Conservation (phyloP, 2,888 invertebrate species). For the Branchellion lobata region DNA sequence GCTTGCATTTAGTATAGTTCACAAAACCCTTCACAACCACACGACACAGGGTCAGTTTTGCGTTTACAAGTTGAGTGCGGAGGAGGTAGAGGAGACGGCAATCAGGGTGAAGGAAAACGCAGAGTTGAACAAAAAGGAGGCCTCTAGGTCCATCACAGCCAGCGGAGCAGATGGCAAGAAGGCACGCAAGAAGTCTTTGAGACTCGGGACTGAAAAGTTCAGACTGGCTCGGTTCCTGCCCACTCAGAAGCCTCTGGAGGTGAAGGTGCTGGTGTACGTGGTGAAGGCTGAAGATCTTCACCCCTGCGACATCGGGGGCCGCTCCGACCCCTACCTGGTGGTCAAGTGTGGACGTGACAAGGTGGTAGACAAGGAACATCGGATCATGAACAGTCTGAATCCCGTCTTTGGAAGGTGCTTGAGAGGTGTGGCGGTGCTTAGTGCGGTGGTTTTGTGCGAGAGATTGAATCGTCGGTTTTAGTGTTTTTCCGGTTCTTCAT, state of each 20-base stretch:
- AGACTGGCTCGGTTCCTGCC: conserved; percentile 48
- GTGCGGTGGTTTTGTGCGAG: too few relatives aligned
- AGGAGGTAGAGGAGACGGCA: conserved; percentile 23
- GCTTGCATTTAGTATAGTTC: too few relatives aligned
- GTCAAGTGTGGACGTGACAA: conserved; percentile 50
- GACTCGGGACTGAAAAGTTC: conserved; percentile 35
- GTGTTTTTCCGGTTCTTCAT: too few relatives aligned
- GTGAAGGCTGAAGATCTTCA: conserved; percentile 51
- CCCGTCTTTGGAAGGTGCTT: conserved; percentile 53
- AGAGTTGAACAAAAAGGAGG: neutral
- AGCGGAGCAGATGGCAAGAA: neutral
- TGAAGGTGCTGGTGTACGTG: conserved; percentile 52
- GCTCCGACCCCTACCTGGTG: conserved; percentile 53
- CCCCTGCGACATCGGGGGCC: conserved; percentile 52
- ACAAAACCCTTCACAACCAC: neutral
- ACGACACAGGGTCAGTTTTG: conserved; percentile 48
- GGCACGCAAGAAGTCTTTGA: neutral
- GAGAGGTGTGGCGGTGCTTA: too few relatives aligned
- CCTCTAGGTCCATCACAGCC: neutral
- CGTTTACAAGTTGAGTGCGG: conserved; percentile 49
- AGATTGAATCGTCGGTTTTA: too few relatives aligned
- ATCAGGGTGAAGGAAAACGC: neutral
- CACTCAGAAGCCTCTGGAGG: conserved; percentile 47
- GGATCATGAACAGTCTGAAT: conserved; percentile 50
- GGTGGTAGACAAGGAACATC: conserved; percentile 52